Conservation (phyloP, 2,888 invertebrate species). For the Drosophila conformis region DNA sequence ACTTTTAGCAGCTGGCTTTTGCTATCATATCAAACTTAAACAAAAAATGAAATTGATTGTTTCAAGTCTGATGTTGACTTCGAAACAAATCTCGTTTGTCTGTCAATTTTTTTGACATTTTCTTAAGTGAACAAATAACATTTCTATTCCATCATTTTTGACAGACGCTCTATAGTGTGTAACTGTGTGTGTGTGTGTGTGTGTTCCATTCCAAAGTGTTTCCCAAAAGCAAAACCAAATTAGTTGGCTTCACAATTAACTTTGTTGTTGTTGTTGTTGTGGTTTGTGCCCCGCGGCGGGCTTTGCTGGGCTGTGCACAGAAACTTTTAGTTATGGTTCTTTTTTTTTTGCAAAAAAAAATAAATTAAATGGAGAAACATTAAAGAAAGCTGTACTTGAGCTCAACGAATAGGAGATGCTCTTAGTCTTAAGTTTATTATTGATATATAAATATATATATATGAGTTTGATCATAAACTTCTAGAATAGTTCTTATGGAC, state of each 20-base stretch:
- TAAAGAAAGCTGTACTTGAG: constrained; percentile 1
- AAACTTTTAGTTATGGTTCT: constrained; percentile 64
- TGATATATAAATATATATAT: not conserved
- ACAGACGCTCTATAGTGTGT: constrained; percentile 1
- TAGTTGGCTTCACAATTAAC: constrained; percentile 35
- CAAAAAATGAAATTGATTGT: not conserved
- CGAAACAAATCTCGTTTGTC: not conserved
- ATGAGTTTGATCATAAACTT: not conserved
- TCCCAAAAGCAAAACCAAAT: constrained; percentile 24
- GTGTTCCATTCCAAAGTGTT: constrained; percentile 61
- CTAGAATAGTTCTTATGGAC: not conserved
- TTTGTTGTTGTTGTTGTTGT: constrained; percentile 23
- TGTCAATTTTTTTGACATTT: constrained; percentile 1
- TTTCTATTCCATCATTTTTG: not conserved
- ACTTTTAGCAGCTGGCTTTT: not conserved
- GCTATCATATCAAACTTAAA: constrained; percentile 16
- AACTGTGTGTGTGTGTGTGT: not conserved
- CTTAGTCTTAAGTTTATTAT: constrained; percentile 13
- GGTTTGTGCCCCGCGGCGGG: constrained; percentile 35
- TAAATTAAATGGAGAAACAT: constrained; percentile 15
- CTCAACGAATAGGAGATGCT: constrained; percentile 34
- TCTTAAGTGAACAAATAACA: constrained; percentile 16
- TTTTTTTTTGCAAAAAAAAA: constrained; percentile 13
- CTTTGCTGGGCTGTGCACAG: constrained; percentile 51
- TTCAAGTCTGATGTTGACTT: not conserved